Conservation (phyloP, 2,888 invertebrate genomes). For the Hesperia comma region DNA sequence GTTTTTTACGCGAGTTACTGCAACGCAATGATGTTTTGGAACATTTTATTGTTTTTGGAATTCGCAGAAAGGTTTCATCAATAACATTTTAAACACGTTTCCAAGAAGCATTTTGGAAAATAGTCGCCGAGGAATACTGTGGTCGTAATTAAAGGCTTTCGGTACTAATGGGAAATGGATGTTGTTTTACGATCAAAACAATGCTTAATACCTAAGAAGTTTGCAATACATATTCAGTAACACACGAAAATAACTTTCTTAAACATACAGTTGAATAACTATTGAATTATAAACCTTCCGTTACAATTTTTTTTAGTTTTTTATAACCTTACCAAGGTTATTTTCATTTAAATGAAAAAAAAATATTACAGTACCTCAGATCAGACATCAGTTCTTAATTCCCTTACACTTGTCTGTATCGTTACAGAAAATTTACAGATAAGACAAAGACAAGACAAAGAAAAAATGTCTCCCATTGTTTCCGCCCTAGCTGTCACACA, state of each 20-base stretch:
- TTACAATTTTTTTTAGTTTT: too few species aligned
- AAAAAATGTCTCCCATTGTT: background rate
- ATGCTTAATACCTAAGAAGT: too few species aligned
- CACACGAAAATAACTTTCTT: too few species aligned
- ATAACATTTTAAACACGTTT: background rate
- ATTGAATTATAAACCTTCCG: too few species aligned
- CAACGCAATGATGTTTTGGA: conserved; percentile 20
- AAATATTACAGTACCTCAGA: too few species aligned
- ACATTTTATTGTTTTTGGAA: conserved; percentile 20
- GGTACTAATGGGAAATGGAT: too few species aligned
- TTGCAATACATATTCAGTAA: too few species aligned
- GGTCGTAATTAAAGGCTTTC: background rate
- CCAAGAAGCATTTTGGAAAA: background rate
- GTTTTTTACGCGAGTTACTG: conserved; percentile 45
- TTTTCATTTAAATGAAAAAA: too few species aligned
- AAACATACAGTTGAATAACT: too few species aligned
- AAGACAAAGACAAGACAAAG: background rate
- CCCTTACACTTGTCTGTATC: background rate
- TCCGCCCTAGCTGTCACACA: conserved; percentile 8
- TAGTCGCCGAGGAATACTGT: background rate
- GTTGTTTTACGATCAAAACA: too few species aligned
- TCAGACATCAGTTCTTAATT: background rate
- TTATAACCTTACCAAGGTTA: too few species aligned
- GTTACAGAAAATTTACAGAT: background rate
- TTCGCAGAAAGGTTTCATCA: conserved; percentile 8